Base-by-base conservation (phyloP, 2,888 invertebrate genomes). In the Zelleria hepariella region DNA sequence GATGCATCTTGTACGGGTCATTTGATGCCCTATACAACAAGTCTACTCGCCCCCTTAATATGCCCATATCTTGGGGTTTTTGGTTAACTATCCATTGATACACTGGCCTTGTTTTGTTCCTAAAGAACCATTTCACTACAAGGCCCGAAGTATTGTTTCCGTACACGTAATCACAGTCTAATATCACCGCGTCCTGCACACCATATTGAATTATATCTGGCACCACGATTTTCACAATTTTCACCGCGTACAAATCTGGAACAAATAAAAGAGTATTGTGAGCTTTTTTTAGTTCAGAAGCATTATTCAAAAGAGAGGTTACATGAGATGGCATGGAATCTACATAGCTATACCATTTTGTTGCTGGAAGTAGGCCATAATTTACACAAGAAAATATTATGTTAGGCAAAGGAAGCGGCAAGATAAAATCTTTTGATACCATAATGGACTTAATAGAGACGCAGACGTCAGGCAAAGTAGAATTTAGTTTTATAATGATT, bases 81-180 rank as follows among this genome's bases (percentile, higher is more conserved):
- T 91, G 89, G 1, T 91, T 90, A 21, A 91, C 92, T 62, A 95
- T 94, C 94, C 95, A 95, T 77, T 95, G 94, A 77, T 95, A 95
- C 57, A 95, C 93, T 6, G 92, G 91, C 60, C 91, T 85, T 1
- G 90, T 88, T 73, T 90, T 91, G 71, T 92, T 91, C 75, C 92
- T 92, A 72, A 93, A 91, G 78, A 91, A 94, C 95, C 95, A 95
- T 80, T 95, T 94, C 27, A 95, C 92, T 60, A 94, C 93, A 42
- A 95, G 82, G 7, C 93, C 93, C 0, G 90, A 81, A 65, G 93
- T 92, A 68, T 91, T 90, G 59, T 91, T 92, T 53, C 90, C 90
- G 55, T 92, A 77, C 2, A 78, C 77, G 1, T 94, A 95, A 74
- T 94, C 92, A 82, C 95, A 95, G 81, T 95, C 95, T 72, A 95